phyloP scores from a whole-genome alignment of 2,888 invertebrate species.

The Drosophila gaucha region DNA sequence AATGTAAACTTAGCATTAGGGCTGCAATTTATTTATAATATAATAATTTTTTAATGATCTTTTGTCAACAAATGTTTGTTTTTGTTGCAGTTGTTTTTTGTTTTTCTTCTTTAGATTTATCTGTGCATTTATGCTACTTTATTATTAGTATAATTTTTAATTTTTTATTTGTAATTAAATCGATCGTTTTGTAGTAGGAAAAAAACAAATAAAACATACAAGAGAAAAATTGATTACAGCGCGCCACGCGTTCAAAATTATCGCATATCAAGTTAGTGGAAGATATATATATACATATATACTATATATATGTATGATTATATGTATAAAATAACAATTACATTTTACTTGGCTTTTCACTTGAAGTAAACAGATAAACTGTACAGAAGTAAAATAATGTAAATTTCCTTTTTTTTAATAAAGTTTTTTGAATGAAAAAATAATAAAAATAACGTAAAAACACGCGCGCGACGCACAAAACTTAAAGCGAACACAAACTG shows the following conservation, averaged over 20 bases:
- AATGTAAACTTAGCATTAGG: conserved; percentile 64
- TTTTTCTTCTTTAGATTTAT: conserved; percentile 31
- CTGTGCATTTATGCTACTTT: conserved; percentile 52
- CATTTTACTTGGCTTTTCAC: conserved; percentile 42
- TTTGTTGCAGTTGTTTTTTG: conserved; percentile 26
- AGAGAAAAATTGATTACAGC: conserved; percentile 48
- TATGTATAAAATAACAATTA: conserved; percentile 44
- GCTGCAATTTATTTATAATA: conserved; percentile 55
- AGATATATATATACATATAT: conserved; percentile 42
- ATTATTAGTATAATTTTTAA: conserved; percentile 5
- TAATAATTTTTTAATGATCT: conserved; percentile 35
- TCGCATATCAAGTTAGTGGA: conserved; percentile 50
- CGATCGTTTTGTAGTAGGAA: conserved; percentile 31
- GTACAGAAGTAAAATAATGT: conserved; percentile 57
- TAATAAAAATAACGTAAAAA: conserved; percentile 27
- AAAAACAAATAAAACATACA: conserved; percentile 66
- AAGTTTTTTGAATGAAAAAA: conserved; percentile 25
- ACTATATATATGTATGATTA: conserved; percentile 9
- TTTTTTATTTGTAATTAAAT: conserved; percentile 35
- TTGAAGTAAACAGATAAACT: conserved; percentile 63
- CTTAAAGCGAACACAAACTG: conserved; percentile 70
- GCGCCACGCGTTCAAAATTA: conserved; percentile 66
- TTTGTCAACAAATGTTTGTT: conserved; percentile 46
- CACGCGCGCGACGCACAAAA: conserved; percentile 64
- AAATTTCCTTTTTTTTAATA: conserved; percentile 6